phyloP scores from a whole-genome alignment of 2,888 invertebrate genomes.

The Pseudolycoriella hygida region DNA sequence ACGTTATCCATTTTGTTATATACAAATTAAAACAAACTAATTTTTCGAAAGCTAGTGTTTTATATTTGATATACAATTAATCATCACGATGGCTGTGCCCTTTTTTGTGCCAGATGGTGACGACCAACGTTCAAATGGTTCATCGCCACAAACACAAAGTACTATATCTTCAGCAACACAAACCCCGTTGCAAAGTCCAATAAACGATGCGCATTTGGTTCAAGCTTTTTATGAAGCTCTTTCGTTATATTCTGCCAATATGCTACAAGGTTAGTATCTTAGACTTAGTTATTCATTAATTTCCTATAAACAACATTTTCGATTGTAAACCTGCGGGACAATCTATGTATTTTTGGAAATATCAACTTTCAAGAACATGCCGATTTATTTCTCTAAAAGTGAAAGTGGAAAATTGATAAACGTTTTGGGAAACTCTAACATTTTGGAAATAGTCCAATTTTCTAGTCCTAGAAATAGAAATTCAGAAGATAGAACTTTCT shows the following conservation, averaged over 20 bases:
- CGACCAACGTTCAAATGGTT: constrained; percentile 13
- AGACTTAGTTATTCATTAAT: too few relatives aligned
- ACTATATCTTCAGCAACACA: constrained; percentile 9
- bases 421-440: too few relatives aligned
- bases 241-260: constrained; percentile 6
- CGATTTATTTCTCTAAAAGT: too few relatives aligned
- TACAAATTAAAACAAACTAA: not conserved
- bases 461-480: too few relatives aligned
- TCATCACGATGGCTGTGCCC: constrained; percentile 26
- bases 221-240: constrained; percentile 25
- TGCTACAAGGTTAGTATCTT: too few relatives aligned
- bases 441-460: too few relatives aligned
- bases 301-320: too few relatives aligned
- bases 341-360: too few relatives aligned
- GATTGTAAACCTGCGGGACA: too few relatives aligned
- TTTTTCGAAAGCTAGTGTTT: not conserved
- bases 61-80: not conserved
- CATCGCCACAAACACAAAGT: constrained; percentile 13
- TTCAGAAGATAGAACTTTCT: too few relatives aligned
- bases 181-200: constrained; percentile 16
- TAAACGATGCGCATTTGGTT: constrained; percentile 24
- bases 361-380: too few relatives aligned
- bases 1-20: not conserved
- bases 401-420: too few relatives aligned
- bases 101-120: constrained; percentile 28